phyloP scores from a whole-genome alignment of 2,888 invertebrate species.

The Melanargia galathea region DNA sequence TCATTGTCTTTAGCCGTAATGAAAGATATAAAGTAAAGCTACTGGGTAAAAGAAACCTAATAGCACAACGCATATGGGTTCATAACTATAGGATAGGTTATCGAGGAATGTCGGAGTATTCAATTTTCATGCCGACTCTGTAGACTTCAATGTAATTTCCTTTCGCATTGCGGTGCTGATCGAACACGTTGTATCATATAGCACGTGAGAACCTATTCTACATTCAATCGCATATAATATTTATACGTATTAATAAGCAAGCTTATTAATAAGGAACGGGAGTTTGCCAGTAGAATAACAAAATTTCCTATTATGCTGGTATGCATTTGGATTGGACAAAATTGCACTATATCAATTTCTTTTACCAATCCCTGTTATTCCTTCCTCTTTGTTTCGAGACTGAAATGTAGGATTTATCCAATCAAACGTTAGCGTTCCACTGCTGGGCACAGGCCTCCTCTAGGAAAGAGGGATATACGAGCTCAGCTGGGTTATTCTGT shows the following conservation, averaged over 20 bases:
- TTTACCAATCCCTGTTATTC: no score
- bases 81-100: not conserved
- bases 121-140: slow-evolving; percentile 18
- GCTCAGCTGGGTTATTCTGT: no score
- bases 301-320: no score
- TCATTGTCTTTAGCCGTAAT: no score
- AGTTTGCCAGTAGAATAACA: not conserved
- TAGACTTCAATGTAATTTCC: slow-evolving; percentile 28
- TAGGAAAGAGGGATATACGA: no score
- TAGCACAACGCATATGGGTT: not conserved
- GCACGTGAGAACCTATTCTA: slow-evolving; percentile 13
- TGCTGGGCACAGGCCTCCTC: no score
- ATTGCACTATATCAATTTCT: no score
- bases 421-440: no score
- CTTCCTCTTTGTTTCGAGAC: no score
- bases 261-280: not conserved
- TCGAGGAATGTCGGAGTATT: slow-evolving; percentile 18
- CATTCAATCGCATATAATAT: slow-evolving; percentile 1
- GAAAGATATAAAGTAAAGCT: not conserved
- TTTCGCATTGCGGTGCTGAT: slow-evolving; percentile 9
- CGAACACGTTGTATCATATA: slow-evolving; percentile 7
- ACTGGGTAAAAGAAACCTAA: not conserved
- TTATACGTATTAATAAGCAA: not conserved
- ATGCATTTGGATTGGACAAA: no score
- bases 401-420: no score